A percentile compares a stretch with the other conserved stretches of the same genome.
Conservation (phyloP, 2,888 invertebrate genomes). For the Labia minor region DNA sequence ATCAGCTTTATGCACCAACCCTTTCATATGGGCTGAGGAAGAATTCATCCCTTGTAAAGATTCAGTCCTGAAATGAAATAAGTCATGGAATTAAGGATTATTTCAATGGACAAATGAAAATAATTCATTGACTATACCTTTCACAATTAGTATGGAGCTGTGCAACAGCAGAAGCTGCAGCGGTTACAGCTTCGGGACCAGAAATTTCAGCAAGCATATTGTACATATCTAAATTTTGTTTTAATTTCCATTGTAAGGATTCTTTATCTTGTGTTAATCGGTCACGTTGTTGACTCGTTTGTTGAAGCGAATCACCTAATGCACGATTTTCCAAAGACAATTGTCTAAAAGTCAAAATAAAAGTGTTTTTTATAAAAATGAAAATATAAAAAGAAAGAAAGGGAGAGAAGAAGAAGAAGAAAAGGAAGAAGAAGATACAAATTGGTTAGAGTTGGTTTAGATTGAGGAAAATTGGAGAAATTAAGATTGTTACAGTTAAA, state of each 20-base stretch:
- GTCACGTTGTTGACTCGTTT: slow-evolving; percentile 67
- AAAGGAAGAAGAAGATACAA: too few relatives aligned
- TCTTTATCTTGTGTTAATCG: slow-evolving; percentile 73
- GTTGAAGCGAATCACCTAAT: slow-evolving; percentile 55
- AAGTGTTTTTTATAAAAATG: slow-evolving; percentile 18
- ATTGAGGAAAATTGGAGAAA: too few relatives aligned
- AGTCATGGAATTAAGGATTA: too few relatives aligned
- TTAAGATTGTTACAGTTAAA: too few relatives aligned
- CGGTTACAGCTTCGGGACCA: slow-evolving; percentile 14
- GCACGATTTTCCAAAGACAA: slow-evolving; percentile 58
- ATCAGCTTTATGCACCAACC: slow-evolving; percentile 73
- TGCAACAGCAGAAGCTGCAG: neutral
- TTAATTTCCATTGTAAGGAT: slow-evolving; percentile 75
- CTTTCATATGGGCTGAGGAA: slow-evolving; percentile 44
- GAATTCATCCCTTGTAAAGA: neutral
- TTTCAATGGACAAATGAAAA: neutral
- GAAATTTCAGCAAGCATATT: slow-evolving; percentile 30
- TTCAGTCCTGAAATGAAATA: neutral
- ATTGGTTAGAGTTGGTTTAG: too few relatives aligned
- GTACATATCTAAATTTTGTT: slow-evolving; percentile 67
- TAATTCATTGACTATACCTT: neutral
- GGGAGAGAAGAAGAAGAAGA: too few relatives aligned
- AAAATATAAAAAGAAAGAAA: neutral
- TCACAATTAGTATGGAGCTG: neutral
- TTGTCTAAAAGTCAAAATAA: slow-evolving; percentile 40